Percentiles rank a stretch among this genome's conserved stretches.
Conservation (phyloP, 1,140 invertebrate species). For the Saccostrea cuccullata region DNA sequence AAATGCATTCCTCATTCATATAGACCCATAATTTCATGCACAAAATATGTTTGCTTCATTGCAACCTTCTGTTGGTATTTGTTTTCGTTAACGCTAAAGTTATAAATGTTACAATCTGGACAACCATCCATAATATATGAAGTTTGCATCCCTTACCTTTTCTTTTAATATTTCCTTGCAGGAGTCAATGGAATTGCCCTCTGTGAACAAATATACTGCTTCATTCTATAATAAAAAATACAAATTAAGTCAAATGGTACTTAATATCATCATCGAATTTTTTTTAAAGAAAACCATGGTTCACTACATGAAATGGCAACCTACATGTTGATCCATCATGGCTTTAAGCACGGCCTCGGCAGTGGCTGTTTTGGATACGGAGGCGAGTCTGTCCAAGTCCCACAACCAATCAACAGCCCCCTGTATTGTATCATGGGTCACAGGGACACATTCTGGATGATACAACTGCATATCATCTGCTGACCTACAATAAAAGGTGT, state of each 20-base stretch:
- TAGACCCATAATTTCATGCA: background rate
- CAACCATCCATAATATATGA: no score
- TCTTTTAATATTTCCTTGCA: conserved; percentile 75
- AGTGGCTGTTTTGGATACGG: conserved; percentile 70
- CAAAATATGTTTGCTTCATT: background rate
- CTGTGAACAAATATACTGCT: conserved; percentile 77
- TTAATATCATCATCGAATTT: no score
- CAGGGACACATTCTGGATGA: conserved; percentile 71
- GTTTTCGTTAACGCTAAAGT: background rate
- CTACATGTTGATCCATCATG: conserved; percentile 72
- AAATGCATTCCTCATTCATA: background rate
- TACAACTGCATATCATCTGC: conserved; percentile 73
- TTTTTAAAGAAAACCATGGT: background rate
- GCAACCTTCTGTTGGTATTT: background rate
- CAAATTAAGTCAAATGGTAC: background rate
- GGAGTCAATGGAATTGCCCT: conserved; percentile 74
- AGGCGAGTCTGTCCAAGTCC: conserved; percentile 68
- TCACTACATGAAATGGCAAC: conserved; percentile 22
- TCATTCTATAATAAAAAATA: conserved; percentile 72
- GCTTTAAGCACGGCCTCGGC: conserved; percentile 76
- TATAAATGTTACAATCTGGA: no score
- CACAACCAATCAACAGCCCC: conserved; percentile 77
- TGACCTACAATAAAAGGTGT: conserved; percentile 65
- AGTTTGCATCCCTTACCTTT: conserved; percentile 63
- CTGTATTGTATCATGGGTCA: conserved; percentile 75